phyloP scores from a whole-genome alignment of 2,113 vertebrate genomes.

The Neopipo cinnamomea region DNA sequence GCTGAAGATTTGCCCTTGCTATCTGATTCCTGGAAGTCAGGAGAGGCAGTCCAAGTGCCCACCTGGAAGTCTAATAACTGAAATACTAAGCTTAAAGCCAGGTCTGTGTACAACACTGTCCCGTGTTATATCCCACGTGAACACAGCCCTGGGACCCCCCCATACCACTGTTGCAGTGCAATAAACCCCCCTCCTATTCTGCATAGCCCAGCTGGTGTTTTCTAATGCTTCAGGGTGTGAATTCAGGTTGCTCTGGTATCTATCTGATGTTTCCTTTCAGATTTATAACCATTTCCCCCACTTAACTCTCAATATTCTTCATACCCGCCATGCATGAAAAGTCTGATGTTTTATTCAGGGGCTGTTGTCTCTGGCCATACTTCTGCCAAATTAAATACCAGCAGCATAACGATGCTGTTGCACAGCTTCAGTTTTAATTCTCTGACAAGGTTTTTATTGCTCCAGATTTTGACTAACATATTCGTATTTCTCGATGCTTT shows the following conservation, averaged over 20 bases:
- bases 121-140: not conserved
- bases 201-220: accelerated
- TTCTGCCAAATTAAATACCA: not conserved
- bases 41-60: not conserved
- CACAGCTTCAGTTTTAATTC: not conserved
- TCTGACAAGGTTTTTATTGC: not conserved
- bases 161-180: not conserved
- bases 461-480: not conserved
- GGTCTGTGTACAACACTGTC: not conserved
- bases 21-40: not conserved
- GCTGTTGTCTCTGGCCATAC: not conserved
- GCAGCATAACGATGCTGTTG: not conserved
- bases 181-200: not conserved
- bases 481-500: not conserved
- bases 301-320: not conserved
- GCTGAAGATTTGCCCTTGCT: not conserved
- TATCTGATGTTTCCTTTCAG: not conserved
- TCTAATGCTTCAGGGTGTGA: not conserved
- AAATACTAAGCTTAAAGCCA: not conserved
- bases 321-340: not conserved
- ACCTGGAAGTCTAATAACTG: not conserved
- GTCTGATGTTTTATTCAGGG: not conserved
- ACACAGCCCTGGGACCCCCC: not conserved
- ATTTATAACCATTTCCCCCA: not conserved
- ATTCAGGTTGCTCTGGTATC: not conserved